A percentile compares a stretch with the other conserved stretches of the same genome.
These are phyloP conservation scores for Alcedo quadribrachys DNA, from an alignment of 2,797 vertebrate species.

Conservation along the genomic window DNA sequence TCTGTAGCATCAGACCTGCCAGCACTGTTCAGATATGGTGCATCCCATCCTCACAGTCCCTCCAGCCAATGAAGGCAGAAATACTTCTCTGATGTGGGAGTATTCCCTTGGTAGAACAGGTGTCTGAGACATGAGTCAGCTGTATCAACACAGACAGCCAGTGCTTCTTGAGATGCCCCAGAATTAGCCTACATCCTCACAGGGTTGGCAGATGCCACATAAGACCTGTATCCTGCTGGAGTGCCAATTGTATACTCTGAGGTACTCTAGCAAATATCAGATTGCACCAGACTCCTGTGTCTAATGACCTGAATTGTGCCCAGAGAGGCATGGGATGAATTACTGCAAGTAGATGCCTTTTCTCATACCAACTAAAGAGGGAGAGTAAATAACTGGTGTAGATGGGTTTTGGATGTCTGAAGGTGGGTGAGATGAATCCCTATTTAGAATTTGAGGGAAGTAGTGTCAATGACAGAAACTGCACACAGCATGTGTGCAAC, in stretches of 20 bases:
- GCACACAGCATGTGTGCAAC: background rate
- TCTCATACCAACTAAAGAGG: background rate
- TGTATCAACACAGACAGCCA: background rate
- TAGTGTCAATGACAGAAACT: background rate
- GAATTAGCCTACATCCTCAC: background rate
- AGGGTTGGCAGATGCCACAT: background rate
- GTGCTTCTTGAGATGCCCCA: background rate
- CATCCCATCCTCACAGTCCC: background rate
- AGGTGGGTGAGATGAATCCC: background rate
- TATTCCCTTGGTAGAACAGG: background rate
- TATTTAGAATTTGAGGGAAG: background rate
- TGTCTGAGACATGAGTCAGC: background rate
- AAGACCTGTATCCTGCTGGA: background rate
- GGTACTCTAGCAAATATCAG: background rate
- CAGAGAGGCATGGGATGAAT: background rate
- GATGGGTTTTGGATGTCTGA: background rate
- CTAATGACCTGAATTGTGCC: background rate
- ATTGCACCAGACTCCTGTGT: background rate
- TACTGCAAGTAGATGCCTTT: background rate
- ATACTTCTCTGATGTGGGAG: background rate
- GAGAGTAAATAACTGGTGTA: background rate
- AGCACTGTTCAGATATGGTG: rapidly evolving
- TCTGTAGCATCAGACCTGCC: background rate
- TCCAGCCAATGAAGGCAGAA: background rate
- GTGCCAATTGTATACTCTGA: background rate